Base-by-base conservation (phyloP, 2,797 vertebrate species). In the Brachyalestes nurse region DNA sequence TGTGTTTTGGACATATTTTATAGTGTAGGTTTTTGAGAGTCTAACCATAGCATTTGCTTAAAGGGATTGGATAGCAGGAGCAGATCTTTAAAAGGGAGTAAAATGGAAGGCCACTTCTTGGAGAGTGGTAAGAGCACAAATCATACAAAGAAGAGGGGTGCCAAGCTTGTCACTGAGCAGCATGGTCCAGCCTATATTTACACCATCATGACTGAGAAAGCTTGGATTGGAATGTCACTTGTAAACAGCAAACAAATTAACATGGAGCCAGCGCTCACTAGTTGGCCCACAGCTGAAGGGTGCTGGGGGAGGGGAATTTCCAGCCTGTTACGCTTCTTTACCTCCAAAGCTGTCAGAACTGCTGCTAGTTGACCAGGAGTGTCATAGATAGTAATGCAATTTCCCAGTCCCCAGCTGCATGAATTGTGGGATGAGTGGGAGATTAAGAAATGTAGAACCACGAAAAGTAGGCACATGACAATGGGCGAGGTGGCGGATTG, bases 191-290 rank as follows among this genome's bases (percentile, higher is more conserved):
- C 21, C 73, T 77, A 47, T 81, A 81, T 81, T 83, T 77, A 77
- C 77, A 28, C 17, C 34, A 60, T 67, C 69, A 72, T 34, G 60
- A 47, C 58, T 8, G 40, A 51, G 74, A 69, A 75, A 61, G 53
- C 76, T 75, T 57, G 58, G 19, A 55, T 19, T 62, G 61, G 65
- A 77, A 74, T 49, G 55, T 73, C 78, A 76, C 6, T 75, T 81
- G 34, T 67, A 81, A 72, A 78, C 49, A 55, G 55, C 77, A 77
- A 70, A 80, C 65, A 85, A 81, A 82, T 13, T 14, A 75, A 34
- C 17, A n/a, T 57, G 42, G 16, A 70, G 65, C 53, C 75, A 78
- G 45, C 38, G 1, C 28, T 75, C 38, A 23, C 23, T 53, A 21
- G 57, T 67, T 55, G 79, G 58, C 73, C 75, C 42, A 2, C 40